Percentiles rank a stretch among this genome's conserved stretches.
Conservation (phyloP, 2,113 vertebrate genomes). For the Coreoperca whiteheadi region DNA sequence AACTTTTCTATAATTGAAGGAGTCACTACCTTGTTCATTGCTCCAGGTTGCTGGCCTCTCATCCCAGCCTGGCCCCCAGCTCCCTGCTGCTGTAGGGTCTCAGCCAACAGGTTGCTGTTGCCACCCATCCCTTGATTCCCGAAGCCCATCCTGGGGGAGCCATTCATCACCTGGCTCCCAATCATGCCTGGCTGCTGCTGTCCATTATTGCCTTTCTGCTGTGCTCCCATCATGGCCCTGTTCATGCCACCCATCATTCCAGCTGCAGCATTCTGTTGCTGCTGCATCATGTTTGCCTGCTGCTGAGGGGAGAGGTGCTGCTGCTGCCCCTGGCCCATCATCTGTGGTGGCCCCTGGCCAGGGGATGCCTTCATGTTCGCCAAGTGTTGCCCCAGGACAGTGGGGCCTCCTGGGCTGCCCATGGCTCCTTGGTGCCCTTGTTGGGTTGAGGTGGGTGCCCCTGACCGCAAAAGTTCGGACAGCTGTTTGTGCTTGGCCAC, state of each 20-base stretch:
- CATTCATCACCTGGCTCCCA: conserved; percentile 93
- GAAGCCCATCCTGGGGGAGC: conserved; percentile 94
- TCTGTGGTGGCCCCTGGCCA: conserved; percentile 78
- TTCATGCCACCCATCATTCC: conserved; percentile 83
- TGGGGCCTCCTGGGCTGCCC: conserved; percentile 78
- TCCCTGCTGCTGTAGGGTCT: conserved; percentile 91
- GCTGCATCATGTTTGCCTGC: conserved; percentile 90
- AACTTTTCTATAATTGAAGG: background rate
- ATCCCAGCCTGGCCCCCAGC: conserved; percentile 88
- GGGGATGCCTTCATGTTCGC: conserved; percentile 82
- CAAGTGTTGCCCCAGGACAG: conserved; percentile 81
- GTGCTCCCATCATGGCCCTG: conserved; percentile 83
- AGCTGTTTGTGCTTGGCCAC: conserved; percentile 99
- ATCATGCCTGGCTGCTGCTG: conserved; percentile 86
- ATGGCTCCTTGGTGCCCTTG: conserved; percentile 86
- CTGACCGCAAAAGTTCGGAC: conserved; percentile 94
- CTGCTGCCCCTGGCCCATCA: conserved; percentile 82
- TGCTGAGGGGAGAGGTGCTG: conserved; percentile 85
- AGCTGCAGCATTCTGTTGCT: conserved; percentile 84
- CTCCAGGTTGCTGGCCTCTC: conserved; percentile 92
- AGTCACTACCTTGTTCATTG: conserved; percentile 89
- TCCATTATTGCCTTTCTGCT: conserved; percentile 85
- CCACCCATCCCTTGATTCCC: conserved; percentile 90
- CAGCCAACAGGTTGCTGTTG: conserved; percentile 90
- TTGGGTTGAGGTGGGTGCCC: conserved; percentile 79